phyloP scores from a whole-genome alignment of 2,797 vertebrate genomes.

The Eidolon dupreanum region DNA sequence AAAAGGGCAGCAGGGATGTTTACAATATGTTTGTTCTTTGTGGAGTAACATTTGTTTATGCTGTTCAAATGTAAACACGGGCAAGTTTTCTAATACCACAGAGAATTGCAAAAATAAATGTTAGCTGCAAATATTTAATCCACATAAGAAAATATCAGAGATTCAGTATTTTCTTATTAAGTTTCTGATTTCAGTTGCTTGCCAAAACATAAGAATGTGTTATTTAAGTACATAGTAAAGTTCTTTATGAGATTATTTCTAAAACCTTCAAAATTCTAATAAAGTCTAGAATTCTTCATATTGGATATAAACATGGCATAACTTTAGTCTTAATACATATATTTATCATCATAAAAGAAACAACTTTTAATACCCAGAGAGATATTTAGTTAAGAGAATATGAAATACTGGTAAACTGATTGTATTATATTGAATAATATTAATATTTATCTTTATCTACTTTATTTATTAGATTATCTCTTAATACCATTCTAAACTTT shows the following conservation, averaged over 20 bases:
- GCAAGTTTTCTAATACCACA: conserved; percentile 13
- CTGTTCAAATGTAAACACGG: conserved; percentile 12
- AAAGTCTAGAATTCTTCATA: background rate
- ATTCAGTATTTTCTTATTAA: background rate
- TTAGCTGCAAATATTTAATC: conserved; percentile 37
- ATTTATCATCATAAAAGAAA: background rate
- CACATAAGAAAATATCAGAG: background rate
- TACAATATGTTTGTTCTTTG: background rate
- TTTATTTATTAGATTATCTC: background rate
- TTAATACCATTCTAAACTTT: background rate
- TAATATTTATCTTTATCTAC: background rate
- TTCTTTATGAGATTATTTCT: background rate
- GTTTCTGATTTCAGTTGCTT: background rate
- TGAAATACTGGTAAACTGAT: background rate
- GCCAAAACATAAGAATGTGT: background rate
- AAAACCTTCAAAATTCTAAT: background rate
- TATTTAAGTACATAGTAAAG: background rate
- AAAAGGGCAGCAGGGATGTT: background rate
- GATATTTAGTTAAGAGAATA: background rate
- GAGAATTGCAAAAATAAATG: background rate
- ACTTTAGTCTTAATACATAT: background rate
- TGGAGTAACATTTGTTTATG: conserved; percentile 45
- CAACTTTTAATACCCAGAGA: background rate
- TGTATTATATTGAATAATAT: background rate
- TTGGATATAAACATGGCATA: background rate